A percentile compares a stretch with the other conserved stretches of the same genome.
phyloP scores from a whole-genome alignment of 1,140 invertebrate species.

The Apis dorsata region DNA sequence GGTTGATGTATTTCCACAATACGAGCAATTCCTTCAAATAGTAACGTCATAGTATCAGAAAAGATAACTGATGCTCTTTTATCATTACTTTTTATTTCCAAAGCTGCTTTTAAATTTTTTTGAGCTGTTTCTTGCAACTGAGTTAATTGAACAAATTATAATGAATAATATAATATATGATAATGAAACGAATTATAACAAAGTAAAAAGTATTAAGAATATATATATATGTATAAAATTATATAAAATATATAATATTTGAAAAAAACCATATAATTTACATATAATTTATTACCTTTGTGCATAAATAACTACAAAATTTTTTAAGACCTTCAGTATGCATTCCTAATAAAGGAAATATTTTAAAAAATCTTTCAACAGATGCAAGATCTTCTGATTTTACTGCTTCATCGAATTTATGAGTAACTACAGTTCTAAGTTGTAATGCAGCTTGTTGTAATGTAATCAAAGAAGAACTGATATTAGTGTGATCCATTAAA shows the following conservation, averaged over 20 bases:
- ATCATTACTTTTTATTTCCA: constrained; percentile 84
- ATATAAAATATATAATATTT: background rate
- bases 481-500: constrained; percentile 84
- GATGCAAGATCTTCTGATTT: constrained; percentile 93
- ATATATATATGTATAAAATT: background rate
- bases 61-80: constrained; percentile 88
- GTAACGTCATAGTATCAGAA: constrained; percentile 89
- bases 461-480: constrained; percentile 89
- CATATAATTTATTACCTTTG: constrained; percentile 81
- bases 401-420: constrained; percentile 95
- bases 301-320: constrained; percentile 94
- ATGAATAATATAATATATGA: too few species aligned
- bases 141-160: constrained; percentile 54
- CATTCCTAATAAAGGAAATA: constrained; percentile 97
- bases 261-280: constrained; percentile 1
- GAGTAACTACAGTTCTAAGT: constrained; percentile 85
- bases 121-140: constrained; percentile 87
- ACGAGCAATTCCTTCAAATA: constrained; percentile 94
- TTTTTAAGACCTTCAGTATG: constrained; percentile 94
- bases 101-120: constrained; percentile 85
- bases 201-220: too few species aligned
- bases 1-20: constrained; percentile 95
- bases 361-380: constrained; percentile 98
- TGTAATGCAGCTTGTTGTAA: constrained; percentile 92
- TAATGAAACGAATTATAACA: too few species aligned